Evolutionary conservation across 2,888 invertebrate genomes (phyloP).

Genomic region (Ferrisia virgata): DNA sequence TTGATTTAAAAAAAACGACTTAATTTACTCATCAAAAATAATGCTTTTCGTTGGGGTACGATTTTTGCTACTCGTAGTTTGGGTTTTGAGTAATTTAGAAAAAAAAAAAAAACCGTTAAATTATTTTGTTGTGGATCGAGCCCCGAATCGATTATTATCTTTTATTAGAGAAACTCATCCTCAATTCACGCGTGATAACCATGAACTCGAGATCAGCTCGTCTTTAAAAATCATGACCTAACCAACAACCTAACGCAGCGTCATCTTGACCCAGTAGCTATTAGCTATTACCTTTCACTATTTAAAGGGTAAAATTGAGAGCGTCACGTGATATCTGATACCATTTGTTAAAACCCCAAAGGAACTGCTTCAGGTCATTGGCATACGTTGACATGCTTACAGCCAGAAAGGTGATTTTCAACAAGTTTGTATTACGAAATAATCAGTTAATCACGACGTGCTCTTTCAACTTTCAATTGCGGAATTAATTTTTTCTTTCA

Average conservation of each 20-base stretch:
- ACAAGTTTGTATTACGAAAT: background rate
- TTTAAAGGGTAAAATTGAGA: background rate
- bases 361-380: background rate
- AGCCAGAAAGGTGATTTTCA: background rate
- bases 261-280: background rate
- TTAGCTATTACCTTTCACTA: background rate
- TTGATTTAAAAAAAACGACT: no score
- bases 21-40: no score
- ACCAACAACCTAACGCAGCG: background rate
- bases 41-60: no score
- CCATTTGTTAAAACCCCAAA: background rate
- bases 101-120: no score
- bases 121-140: no score
- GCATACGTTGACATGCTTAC: background rate
- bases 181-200: background rate
- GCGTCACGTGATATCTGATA: background rate
- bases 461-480: background rate
- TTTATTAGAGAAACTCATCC: no score
- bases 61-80: no score
- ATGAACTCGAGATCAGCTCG: background rate
- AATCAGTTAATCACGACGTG: background rate
- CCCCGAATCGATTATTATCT: no score
- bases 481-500: background rate
- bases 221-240: background rate
- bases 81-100: no score